Conservation (phyloP, 92 coral and sea anemone genomes). For the Scolanthus callimorphus region DNA sequence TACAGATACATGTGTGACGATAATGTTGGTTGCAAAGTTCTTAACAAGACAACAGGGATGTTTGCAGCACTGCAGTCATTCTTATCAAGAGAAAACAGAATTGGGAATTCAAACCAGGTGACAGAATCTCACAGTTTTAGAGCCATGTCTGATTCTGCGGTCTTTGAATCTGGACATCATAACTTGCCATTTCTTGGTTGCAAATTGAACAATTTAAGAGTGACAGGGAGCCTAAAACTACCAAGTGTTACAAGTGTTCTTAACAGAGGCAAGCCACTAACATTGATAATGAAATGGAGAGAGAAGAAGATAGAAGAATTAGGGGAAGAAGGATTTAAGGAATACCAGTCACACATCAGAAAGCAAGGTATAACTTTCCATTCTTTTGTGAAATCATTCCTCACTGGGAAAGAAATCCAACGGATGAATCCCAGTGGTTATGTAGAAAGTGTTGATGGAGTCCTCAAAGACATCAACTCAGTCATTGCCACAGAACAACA, state of each 20-base stretch:
- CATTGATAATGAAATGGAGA: conserved; percentile 77
- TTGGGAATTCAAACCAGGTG: conserved; percentile 27
- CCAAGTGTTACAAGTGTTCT: conserved; percentile 77
- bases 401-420: conserved; percentile 13
- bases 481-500: conserved; percentile 72
- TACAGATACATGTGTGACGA: background rate
- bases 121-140: conserved; percentile 53
- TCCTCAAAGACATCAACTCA: conserved; percentile 44
- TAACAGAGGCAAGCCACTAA: conserved; percentile 47
- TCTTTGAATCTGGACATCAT: conserved; percentile 4
- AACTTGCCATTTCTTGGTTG: conserved; percentile 8
- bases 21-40: conserved; percentile 3
- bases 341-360: conserved; percentile 49
- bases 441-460: conserved; percentile 35
- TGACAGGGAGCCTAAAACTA: conserved; percentile 22
- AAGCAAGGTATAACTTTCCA: conserved; percentile 73
- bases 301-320: conserved; percentile 72
- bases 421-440: conserved; percentile 6
- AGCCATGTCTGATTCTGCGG: conserved; percentile 27
- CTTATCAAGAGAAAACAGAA: conserved; percentile 43
- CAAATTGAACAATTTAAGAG: background rate
- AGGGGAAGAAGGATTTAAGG: conserved; percentile 73
- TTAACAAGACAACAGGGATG: conserved; percentile 40
- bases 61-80: conserved; percentile 43
- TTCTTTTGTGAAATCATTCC: conserved; percentile 55